Evolutionary conservation across 2,888 invertebrate genomes (phyloP).

Genomic region (Mylabris sibirica): DNA sequence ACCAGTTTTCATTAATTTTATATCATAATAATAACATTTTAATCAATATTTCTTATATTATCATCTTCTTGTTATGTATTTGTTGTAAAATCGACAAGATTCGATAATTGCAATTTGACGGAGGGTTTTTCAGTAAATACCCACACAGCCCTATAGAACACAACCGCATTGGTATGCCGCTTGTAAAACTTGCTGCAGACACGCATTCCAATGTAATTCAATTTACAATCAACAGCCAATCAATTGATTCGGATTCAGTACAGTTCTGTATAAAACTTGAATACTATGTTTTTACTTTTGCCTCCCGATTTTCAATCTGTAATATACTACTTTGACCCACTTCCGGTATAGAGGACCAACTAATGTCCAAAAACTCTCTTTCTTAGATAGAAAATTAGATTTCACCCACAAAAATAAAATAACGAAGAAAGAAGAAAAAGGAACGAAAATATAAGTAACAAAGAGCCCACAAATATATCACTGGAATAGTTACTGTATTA

Average conservation of each 20-base stretch:
- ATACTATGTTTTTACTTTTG: slow-evolving; percentile 33
- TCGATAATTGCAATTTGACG: slow-evolving; percentile 45
- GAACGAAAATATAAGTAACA: background rate
- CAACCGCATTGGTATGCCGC: slow-evolving; percentile 54
- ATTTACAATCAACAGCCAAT: slow-evolving; percentile 68
- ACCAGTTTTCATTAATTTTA: slow-evolving; percentile 15
- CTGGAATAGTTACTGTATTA: background rate
- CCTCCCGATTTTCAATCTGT: slow-evolving; percentile 20
- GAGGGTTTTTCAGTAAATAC: slow-evolving; percentile 39
- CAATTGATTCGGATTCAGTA: slow-evolving; percentile 66
- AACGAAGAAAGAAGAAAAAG: background rate
- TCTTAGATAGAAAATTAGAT: slow-evolving; percentile 7
- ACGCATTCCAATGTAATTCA: slow-evolving; percentile 66
- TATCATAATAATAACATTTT: background rate
- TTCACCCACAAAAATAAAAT: background rate
- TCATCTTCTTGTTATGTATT: background rate
- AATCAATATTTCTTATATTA: background rate
- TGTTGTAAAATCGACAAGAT: slow-evolving; percentile 26
- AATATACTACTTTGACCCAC: slow-evolving; percentile 13
- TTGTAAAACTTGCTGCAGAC: slow-evolving; percentile 55
- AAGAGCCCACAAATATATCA: background rate
- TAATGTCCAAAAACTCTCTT: background rate
- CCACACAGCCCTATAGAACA: slow-evolving; percentile 38
- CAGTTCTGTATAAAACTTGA: slow-evolving; percentile 51
- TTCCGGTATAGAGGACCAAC: slow-evolving; percentile 5